Evolutionary conservation across 2,797 vertebrate genomes (phyloP), one percentile per base, ranked within the genome.

Genomic region (Neosilurus hyrtlii): DNA sequence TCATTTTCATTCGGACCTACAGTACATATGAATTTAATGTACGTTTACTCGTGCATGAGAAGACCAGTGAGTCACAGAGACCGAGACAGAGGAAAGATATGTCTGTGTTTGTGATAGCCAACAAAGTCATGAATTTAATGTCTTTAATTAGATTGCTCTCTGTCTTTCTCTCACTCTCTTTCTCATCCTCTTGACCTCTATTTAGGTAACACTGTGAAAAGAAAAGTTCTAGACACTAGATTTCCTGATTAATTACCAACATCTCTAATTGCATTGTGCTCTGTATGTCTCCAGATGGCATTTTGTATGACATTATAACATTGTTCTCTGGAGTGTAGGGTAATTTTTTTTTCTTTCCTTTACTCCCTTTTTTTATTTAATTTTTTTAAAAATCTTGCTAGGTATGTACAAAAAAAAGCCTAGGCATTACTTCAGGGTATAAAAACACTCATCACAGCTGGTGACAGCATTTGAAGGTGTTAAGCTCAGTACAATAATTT

Each of bases 201-300:
- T 80, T 79, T 75, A 35, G 83, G 81, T 63, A 87, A 88, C 87
- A 88, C 87, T 88, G 87, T 88, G 87, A 88, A 83, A 71, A 81
- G 71, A 63, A 63, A 80, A 75, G 37, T 79, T 51, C 78, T 66
- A 66, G 71, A 82, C 67, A 24, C 67, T 77, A 80, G 74, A 70
- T 82, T 86, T 85, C 68, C 75, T 83, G 73, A 82, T 84, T 18
- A 54, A 65, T 86, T 83, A 26, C 68, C 49, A 72, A 66, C 51
- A 61, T 79, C 73, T 82, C 67, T 79, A 35, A 74, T 61, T 74
- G 61, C 78, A 62, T 81, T 65, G 81, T 79, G 67, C 67, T 74
- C 81, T 84, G 84, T 83, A 82, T 68, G 72, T 86, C 79, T 83
- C 68, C 82, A 86, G 77, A 81, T 72, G 35, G 63, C 72, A 51